Conservation (phyloP, 2,888 invertebrate species). For the Pharmacophagus antenor region DNA sequence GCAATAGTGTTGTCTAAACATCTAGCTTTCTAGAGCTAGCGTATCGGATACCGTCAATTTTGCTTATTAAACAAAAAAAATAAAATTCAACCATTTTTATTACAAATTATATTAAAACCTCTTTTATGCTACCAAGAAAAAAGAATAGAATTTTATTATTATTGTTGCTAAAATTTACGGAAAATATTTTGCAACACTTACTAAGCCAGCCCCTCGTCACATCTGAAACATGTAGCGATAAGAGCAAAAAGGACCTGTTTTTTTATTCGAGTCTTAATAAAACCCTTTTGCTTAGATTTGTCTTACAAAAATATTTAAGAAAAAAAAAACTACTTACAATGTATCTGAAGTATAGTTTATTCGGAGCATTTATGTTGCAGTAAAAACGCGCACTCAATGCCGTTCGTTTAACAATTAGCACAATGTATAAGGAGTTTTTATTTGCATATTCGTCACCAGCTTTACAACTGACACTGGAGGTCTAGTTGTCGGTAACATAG, state of each 20-base stretch:
- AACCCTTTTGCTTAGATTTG: neutral
- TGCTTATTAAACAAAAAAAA: no score
- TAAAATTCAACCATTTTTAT: no score
- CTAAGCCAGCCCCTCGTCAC: neutral
- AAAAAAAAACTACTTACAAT: neutral
- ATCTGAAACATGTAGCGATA: neutral
- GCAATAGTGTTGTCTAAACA: no score
- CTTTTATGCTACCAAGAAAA: neutral
- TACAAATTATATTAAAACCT: no score
- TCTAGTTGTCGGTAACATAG: neutral
- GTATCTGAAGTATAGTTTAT: conserved; percentile 23
- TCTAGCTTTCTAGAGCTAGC: no score
- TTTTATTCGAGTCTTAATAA: neutral
- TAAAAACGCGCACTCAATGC: conserved; percentile 27
- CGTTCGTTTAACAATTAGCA: conserved; percentile 17
- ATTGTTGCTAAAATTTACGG: neutral
- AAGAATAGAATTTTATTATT: neutral
- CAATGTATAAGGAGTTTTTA: conserved; percentile 9
- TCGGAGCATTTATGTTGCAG: conserved; percentile 26
- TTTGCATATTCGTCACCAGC: conserved; percentile 15
- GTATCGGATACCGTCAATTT: no score
- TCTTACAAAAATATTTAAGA: neutral
- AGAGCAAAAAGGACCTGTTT: neutral
- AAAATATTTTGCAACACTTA: neutral
- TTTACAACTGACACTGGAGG: neutral